Base-by-base conservation (phyloP, 2,113 vertebrate species). In the Tursiops truncatus region DNA sequence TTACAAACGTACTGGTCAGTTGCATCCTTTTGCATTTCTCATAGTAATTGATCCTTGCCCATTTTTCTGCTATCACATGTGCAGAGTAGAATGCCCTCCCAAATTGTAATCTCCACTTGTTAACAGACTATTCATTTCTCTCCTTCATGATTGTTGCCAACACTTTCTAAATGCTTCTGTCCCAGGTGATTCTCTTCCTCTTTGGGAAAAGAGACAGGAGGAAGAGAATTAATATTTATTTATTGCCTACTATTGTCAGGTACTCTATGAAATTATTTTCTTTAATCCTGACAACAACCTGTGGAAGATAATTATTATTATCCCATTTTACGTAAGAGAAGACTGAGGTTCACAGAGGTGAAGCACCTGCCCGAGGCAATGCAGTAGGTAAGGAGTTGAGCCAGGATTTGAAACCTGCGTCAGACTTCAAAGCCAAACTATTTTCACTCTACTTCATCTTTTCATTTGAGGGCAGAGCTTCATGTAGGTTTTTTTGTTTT, bases 201-300 rank as follows among this genome's bases (percentile, higher is more conserved):
- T 94, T 92, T 89, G 53, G 85, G 60, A 74, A 94, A 86, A 94
- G 28, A 93, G 58, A 96, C 18, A 58, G 23, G 26, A 89, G 10
- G 56, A 83, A 87, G 38, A 94, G 38, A 80, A 67, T 91, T 74
- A 93, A 84, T 53, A 38, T 90, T 84, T 91, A 67, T 62, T 94
- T 84, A 38, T 87, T 92, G 68, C 15, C 74, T 65, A 26, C 28
- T 76, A 4, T 73, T 53, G 14, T 86, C 21, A 81, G 36, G 33
- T 31, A 62, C 58, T 53, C 89, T 73, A 41, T 62, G 50, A 87
- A 86, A 90, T 92, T 36, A 58, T 86, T 88, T 85, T 33, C 36
- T 89, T 84, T 85, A 60, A 67, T 87, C 36, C 47, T 68, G 3
- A 56, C 23, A 85, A 36, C 21, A 58, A 25, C 44, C 26, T 86